These are phyloP conservation scores for Ochlodes sylvanus DNA, from an alignment of 2,888 invertebrate genomes.

Conservation along the genomic window DNA sequence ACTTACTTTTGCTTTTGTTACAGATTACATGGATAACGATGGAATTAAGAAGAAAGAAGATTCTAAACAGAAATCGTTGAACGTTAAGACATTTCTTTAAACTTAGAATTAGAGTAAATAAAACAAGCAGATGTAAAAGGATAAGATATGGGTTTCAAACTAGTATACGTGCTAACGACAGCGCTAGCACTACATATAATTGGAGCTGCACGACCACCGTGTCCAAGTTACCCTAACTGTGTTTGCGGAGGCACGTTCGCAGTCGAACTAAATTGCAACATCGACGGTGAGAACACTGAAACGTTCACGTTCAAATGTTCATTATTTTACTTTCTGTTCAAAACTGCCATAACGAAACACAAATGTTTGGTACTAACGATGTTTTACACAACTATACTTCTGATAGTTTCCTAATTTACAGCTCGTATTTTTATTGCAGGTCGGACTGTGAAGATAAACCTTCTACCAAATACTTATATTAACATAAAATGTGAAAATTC, in stretches of 20 bases:
- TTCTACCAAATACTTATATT: constrained; percentile 73
- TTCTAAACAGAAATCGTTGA: constrained; percentile 8
- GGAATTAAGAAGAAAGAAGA: constrained; percentile 32
- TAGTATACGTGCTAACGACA: constrained; percentile 63
- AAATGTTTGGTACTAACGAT: constrained; percentile 33
- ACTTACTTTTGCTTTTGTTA: constrained; percentile 38
- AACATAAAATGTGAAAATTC: constrained; percentile 75
- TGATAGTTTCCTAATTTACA: not conserved
- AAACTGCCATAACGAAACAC: constrained; percentile 28
- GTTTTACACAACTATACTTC: not conserved
- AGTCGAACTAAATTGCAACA: constrained; percentile 78
- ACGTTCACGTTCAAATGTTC: constrained; percentile 40
- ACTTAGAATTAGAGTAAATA: not conserved
- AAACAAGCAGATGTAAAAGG: constrained; percentile 43
- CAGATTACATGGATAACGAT: constrained; percentile 44
- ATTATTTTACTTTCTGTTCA: constrained; percentile 49
- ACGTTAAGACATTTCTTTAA: not conserved
- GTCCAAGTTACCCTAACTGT: constrained; percentile 80
- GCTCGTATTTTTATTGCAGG: constrained; percentile 64
- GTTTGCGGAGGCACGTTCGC: constrained; percentile 77
- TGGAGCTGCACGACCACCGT: constrained; percentile 67
- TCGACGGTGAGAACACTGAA: constrained; percentile 76
- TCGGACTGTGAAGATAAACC: constrained; percentile 69
- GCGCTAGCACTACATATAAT: constrained; percentile 71
- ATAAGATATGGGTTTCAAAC: constrained; percentile 64